phyloP scores from a whole-genome alignment of 2,888 invertebrate genomes.

The Acleris literana region DNA sequence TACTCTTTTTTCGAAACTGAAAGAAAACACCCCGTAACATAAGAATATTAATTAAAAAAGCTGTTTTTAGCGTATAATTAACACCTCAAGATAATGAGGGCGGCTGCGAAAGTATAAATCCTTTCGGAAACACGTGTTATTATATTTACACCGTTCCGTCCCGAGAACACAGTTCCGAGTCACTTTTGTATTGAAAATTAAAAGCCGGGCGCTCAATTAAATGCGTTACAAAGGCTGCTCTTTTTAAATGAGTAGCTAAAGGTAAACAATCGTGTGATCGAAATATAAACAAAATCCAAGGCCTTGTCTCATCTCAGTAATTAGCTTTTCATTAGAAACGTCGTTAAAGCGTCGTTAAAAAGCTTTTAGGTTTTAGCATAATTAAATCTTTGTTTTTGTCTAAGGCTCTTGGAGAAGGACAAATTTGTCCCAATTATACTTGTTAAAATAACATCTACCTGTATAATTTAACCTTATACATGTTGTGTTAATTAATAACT shows the following conservation, averaged over 20 bases:
- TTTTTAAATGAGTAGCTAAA: conserved; percentile 1
- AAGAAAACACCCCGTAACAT: too few relatives aligned
- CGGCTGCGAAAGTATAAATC: too few relatives aligned
- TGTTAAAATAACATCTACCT: not conserved
- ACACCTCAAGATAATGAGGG: too few relatives aligned
- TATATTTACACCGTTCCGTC: too few relatives aligned
- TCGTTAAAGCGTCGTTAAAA: conserved; percentile 27
- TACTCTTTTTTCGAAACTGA: too few relatives aligned
- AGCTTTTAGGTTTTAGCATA: conserved; percentile 23
- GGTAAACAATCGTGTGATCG: conserved; percentile 1
- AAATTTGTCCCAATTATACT: not conserved
- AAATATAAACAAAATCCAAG: conserved; percentile 4
- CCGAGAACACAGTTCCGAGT: too few relatives aligned
- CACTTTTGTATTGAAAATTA: too few relatives aligned
- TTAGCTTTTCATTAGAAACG: conserved; percentile 18
- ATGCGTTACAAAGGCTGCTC: not conserved
- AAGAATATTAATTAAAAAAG: too few relatives aligned
- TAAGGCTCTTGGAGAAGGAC: not conserved
- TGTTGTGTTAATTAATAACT: too few relatives aligned
- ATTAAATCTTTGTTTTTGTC: conserved; percentile 29
- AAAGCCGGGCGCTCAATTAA: too few relatives aligned
- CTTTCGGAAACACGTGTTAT: too few relatives aligned
- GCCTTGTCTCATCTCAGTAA: not conserved
- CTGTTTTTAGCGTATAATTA: too few relatives aligned
- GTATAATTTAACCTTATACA: not conserved